A percentile compares a stretch with the other conserved stretches of the same genome.
These are phyloP conservation scores for Pseudomyrmex cubaensis DNA, from an alignment of 1,140 invertebrate species.

Conservation along the genomic window DNA sequence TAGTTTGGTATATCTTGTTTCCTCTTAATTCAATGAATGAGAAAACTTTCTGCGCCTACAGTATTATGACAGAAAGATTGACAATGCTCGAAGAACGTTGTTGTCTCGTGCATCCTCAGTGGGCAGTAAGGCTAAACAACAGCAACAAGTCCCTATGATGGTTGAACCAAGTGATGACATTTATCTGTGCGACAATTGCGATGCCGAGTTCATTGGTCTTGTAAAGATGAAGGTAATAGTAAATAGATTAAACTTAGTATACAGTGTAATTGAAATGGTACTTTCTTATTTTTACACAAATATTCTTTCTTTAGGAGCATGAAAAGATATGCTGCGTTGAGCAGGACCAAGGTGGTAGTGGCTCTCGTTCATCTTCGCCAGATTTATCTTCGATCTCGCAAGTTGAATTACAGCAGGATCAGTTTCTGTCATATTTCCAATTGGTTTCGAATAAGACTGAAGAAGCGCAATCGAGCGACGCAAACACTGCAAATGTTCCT, in stretches of 20 bases:
- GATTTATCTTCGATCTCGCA: constrained; percentile 60
- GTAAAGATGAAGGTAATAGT: constrained; percentile 86
- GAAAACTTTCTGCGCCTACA: constrained; percentile 63
- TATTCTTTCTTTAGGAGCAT: constrained; percentile 82
- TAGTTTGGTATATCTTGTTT: background rate
- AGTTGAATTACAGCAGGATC: constrained; percentile 79
- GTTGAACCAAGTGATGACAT: constrained; percentile 88
- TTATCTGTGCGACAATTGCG: constrained; percentile 91
- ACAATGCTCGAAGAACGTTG: constrained; percentile 78
- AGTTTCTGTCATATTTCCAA: constrained; percentile 83
- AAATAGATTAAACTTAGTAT: background rate
- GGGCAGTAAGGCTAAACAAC: constrained; percentile 80
- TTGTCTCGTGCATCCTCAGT: constrained; percentile 74
- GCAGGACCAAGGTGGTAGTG: constrained; percentile 67
- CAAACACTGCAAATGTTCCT: constrained; percentile 23
- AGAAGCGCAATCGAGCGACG: constrained; percentile 1
- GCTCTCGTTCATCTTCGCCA: constrained; percentile 78
- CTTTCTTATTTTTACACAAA: constrained; percentile 29
- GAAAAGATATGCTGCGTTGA: constrained; percentile 84
- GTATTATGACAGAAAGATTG: constrained; percentile 82
- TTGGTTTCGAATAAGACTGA: constrained; percentile 72
- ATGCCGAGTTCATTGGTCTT: constrained; percentile 87
- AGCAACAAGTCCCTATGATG: constrained; percentile 81
- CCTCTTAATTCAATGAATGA: background rate
- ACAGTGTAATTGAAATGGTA: background rate